Conservation (phyloP, 2,888 invertebrate species). For the Epiblema foenella region DNA sequence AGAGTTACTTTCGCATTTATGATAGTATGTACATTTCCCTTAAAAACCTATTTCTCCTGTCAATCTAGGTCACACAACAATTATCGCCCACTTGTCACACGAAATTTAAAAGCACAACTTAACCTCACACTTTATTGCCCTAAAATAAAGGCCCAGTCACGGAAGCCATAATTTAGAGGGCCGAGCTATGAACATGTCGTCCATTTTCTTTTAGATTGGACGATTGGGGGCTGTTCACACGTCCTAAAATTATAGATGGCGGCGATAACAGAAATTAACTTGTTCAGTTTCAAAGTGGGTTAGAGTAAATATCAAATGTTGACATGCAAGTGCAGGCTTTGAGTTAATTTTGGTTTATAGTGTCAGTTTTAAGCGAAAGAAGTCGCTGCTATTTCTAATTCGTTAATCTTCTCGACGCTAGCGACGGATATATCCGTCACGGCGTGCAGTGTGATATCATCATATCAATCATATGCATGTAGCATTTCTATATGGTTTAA, state of each 20-base stretch:
- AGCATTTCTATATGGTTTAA: too few species aligned
- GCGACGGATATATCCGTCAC: too few species aligned
- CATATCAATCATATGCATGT: too few species aligned
- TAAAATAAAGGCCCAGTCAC: slow-evolving; percentile 24
- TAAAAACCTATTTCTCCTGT: background rate
- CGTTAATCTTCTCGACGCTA: too few species aligned
- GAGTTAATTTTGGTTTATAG: slow-evolving; percentile 17
- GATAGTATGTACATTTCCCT: background rate
- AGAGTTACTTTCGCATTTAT: too few species aligned
- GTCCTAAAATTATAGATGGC: slow-evolving; percentile 61
- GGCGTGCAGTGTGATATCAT: too few species aligned
- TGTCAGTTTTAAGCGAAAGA: too few species aligned
- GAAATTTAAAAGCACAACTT: slow-evolving; percentile 27
- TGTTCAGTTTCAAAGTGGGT: slow-evolving; percentile 50
- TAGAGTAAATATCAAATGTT: slow-evolving; percentile 51
- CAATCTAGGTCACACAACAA: slow-evolving; percentile 21
- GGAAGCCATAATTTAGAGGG: slow-evolving; percentile 38
- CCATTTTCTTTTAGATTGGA: slow-evolving; percentile 45
- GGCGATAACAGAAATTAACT: slow-evolving; percentile 54
- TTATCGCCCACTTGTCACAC: slow-evolving; percentile 31
- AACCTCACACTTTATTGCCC: slow-evolving; percentile 22
- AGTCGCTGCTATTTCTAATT: too few species aligned
- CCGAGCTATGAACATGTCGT: slow-evolving; percentile 41
- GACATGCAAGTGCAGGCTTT: slow-evolving; percentile 32
- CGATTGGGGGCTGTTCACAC: slow-evolving; percentile 61